Base-by-base conservation (phyloP, 2,888 invertebrate genomes). In the Drosophila formosana region DNA sequence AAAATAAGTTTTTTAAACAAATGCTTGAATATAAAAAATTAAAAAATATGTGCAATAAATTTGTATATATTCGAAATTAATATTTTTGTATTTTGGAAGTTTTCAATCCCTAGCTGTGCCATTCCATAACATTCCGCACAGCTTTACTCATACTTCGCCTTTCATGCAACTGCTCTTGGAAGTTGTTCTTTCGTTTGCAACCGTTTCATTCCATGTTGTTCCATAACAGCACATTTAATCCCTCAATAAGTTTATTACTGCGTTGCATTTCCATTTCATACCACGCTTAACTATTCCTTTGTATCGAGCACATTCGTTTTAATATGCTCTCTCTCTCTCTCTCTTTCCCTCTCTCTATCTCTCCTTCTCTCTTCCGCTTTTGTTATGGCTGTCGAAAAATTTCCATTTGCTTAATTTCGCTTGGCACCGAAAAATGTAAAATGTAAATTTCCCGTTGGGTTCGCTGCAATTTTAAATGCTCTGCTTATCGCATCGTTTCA, bases 391-490 rank as follows among this genome's bases (percentile, higher is more conserved):
- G 52, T 13, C 28, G 26, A 30, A 51, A 66, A 77, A 80, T 84
- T 81, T 78, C 56, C 81, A 80, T 86, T 80, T 70, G 64, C 72
- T 79, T 72, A 60, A 82, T 79, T 72, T 75, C 49, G 64, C 60
- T 61, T 47, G 53, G 53, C 69, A 65, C 55, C 41, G 53, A 52
- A 71, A 67, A 75, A 85, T 80, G 82, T 76, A 32, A 57, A 57
- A 57, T 57, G 57, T 47, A 82, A 85, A 80, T 80, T 73, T 56
- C 23, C n/a, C 47, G 55, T 13, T 58, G 66, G 30, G 28, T 47
- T 47, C 69, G 57, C 64, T 78, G 79, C 85, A 80, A 78, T 81
- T 82, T 68, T 69, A 78, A 82, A 72, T 75, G 82, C 77, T 80
- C 63, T 75, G 67, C 78, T 75, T 81, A 75, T 87, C 82, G 75